A percentile compares a stretch with the other conserved stretches of the same genome.
These are phyloP conservation scores for Ooceraea biroi DNA, from an alignment of 1,140 invertebrate genomes.

Conservation along the genomic window DNA sequence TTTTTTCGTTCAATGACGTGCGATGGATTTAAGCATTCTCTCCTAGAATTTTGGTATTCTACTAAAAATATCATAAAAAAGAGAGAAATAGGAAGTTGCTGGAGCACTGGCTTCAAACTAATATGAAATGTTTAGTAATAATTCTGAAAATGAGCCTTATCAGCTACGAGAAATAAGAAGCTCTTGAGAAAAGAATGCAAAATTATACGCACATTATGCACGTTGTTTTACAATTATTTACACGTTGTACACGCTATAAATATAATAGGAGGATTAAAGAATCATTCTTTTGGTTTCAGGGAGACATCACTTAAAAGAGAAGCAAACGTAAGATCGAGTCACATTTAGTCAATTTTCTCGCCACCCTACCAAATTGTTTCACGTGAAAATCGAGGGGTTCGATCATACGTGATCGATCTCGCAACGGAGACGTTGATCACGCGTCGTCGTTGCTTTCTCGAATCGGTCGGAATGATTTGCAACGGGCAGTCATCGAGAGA, in stretches of 20 bases:
- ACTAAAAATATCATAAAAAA: slow-evolving; percentile 27
- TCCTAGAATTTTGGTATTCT: background rate
- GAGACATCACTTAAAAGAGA: background rate
- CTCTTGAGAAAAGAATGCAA: too few species aligned
- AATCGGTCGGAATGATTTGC: slow-evolving; percentile 39
- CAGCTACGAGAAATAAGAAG: too few species aligned
- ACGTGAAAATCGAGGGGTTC: slow-evolving; percentile 2
- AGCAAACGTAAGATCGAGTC: background rate
- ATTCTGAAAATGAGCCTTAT: too few species aligned
- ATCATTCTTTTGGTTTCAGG: slow-evolving; percentile 39
- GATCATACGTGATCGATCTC: slow-evolving; percentile 7
- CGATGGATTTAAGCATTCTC: slow-evolving; percentile 6
- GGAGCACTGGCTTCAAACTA: background rate
- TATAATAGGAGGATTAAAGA: background rate
- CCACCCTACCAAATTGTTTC: background rate
- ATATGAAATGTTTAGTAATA: slow-evolving; percentile 7
- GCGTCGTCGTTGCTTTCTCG: background rate
- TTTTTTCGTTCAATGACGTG: slow-evolving; percentile 58
- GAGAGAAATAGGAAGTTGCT: background rate
- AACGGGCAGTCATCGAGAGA: slow-evolving; percentile 26
- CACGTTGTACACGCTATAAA: too few species aligned
- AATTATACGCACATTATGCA: too few species aligned
- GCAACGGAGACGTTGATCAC: background rate
- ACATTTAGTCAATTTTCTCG: background rate
- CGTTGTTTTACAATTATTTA: too few species aligned